These are phyloP conservation scores for Leucoma salicis DNA, from an alignment of 2,888 invertebrate species.

Conservation along the genomic window DNA sequence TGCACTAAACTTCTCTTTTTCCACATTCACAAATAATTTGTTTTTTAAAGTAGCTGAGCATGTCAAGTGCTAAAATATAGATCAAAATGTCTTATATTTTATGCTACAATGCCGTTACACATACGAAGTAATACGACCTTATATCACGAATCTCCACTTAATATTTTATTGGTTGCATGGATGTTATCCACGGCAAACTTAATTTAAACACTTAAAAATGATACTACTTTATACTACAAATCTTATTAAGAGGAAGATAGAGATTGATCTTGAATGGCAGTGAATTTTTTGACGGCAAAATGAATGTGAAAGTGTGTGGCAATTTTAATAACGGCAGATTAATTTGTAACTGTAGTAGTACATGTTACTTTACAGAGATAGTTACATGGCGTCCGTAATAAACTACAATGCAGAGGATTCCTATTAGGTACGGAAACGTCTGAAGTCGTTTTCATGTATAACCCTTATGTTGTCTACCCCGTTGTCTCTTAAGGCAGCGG, in stretches of 20 bases:
- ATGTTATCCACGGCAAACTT: conserved; percentile 1
- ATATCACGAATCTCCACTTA: conserved; percentile 39
- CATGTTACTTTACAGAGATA: conserved; percentile 22
- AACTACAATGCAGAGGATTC: too few relatives aligned
- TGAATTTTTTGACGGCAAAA: conserved; percentile 4
- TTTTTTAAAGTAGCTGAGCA: too few relatives aligned
- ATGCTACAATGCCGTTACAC: conserved; percentile 1
- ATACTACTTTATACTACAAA: background rate
- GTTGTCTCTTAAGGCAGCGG: too few relatives aligned
- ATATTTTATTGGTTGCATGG: conserved; percentile 22
- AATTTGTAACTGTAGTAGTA: conserved; percentile 28
- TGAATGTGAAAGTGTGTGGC: conserved; percentile 28
- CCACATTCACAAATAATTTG: too few relatives aligned
- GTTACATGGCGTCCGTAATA: too few relatives aligned
- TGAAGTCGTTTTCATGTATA: too few relatives aligned
- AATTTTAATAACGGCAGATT: conserved; percentile 39
- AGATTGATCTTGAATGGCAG: conserved; percentile 6
- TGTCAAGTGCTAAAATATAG: too few relatives aligned
- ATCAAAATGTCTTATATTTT: too few relatives aligned
- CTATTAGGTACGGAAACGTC: too few relatives aligned
- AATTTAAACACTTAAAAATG: background rate
- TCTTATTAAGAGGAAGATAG: background rate
- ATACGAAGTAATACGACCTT: conserved; percentile 32
- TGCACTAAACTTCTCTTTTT: too few relatives aligned
- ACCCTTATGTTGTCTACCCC: too few relatives aligned